phyloP scores from a whole-genome alignment of 2,797 vertebrate genomes.

The Bradypodion pumilum region DNA sequence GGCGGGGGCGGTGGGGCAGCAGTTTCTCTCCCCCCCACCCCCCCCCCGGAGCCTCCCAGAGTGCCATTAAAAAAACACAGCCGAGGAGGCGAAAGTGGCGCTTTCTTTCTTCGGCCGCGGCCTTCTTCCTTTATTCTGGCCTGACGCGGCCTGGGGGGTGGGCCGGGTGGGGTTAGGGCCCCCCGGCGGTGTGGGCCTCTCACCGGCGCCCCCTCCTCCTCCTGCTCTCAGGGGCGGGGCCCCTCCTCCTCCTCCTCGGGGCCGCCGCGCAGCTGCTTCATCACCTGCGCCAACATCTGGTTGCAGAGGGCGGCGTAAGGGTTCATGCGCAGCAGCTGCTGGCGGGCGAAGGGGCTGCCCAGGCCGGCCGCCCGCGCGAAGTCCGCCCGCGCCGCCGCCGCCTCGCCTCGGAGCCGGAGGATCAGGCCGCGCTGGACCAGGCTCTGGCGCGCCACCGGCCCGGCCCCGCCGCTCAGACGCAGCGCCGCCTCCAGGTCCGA shows the following conservation, averaged over 20 bases:
- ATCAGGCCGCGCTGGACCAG: constrained; percentile 92
- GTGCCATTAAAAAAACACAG: too few species aligned
- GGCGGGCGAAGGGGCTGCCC: constrained; percentile 89
- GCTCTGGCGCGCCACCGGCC: constrained; percentile 84
- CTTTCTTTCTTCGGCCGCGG: too few species aligned
- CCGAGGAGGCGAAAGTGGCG: too few species aligned
- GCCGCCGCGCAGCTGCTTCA: constrained; percentile 75
- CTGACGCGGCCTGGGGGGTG: too few species aligned
- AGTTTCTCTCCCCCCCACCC: too few species aligned
- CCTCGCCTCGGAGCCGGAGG: constrained; percentile 74
- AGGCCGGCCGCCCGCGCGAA: constrained; percentile 83
- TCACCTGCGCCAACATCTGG: constrained; percentile 89
- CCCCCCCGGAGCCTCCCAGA: too few species aligned
- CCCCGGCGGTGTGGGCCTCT: too few species aligned
- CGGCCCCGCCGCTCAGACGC: constrained; percentile 78
- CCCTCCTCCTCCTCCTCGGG: background rate
- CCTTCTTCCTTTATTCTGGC: too few species aligned
- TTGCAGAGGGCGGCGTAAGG: constrained; percentile 96
- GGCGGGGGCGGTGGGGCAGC: too few species aligned
- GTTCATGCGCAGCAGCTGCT: constrained; percentile 87
- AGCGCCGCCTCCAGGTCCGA: constrained; percentile 85
- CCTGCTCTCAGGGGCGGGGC: too few species aligned
- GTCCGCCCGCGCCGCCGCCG: constrained; percentile 82
- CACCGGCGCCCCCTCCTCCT: too few species aligned
- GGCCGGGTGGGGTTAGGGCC: too few species aligned